phyloP scores from a whole-genome alignment of 2,888 invertebrate genomes.

The Erynnis tages region DNA sequence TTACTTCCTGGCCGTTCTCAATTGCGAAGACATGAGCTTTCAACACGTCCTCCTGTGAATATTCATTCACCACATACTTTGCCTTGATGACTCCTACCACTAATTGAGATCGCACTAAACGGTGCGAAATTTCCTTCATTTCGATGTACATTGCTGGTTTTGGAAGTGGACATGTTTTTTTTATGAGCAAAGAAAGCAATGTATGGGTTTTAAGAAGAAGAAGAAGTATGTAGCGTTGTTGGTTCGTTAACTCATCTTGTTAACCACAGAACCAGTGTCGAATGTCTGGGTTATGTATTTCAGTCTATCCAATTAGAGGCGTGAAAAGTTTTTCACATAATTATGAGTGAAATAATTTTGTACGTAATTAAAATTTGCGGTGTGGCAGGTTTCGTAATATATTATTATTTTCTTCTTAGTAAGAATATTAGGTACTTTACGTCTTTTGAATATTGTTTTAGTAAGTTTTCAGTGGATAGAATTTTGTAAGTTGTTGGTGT shows the following conservation, averaged over 20 bases:
- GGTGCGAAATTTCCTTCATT: background rate
- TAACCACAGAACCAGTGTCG: constrained; percentile 9
- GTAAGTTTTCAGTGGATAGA: no score
- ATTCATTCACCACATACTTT: constrained; percentile 28
- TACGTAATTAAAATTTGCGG: no score
- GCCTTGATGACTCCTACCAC: constrained; percentile 20
- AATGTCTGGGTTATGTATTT: constrained; percentile 13
- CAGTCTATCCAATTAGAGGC: constrained; percentile 16
- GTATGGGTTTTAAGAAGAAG: background rate
- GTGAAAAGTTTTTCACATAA: constrained; percentile 23
- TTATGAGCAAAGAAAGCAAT: background rate
- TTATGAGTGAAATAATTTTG: constrained; percentile 11
- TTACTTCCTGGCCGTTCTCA: constrained; percentile 27
- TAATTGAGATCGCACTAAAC: background rate
- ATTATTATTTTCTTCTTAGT: no score
- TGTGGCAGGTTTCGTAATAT: no score
- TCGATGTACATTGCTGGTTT: constrained; percentile 10
- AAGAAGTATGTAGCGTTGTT: background rate
- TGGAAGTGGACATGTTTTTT: background rate
- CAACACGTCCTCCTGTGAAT: constrained; percentile 30
- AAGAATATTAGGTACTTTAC: no score
- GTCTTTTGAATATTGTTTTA: no score
- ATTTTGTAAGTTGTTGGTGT: no score
- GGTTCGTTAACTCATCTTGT: constrained; percentile 24
- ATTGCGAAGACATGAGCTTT: constrained; percentile 31